Evolutionary conservation across 2,797 vertebrate genomes (phyloP).

Genomic region (Pipistrellus pygmaeus): DNA sequence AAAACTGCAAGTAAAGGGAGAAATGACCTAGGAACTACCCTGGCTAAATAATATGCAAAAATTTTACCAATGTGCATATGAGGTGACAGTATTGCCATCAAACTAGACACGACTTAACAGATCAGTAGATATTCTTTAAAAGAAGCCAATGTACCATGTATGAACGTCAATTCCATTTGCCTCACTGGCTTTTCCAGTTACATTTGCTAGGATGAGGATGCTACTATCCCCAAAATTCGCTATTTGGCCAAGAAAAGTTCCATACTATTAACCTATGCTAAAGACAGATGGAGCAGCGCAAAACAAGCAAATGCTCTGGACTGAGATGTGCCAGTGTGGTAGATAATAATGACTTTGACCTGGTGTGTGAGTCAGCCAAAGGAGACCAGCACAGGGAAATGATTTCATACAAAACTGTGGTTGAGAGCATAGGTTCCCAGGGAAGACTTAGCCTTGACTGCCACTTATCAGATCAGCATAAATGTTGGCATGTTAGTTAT

Average conservation of each 20-base stretch:
- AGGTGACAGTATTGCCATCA: neutral
- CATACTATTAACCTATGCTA: slow-evolving; percentile 65
- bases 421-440: neutral
- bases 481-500: slow-evolving; percentile 2
- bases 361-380: slow-evolving; percentile 24
- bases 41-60: slow-evolving; percentile 4
- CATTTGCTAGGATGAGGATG: slow-evolving; percentile 30
- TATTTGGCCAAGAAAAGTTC: slow-evolving; percentile 61
- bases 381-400: neutral
- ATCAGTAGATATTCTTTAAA: slow-evolving; percentile 46
- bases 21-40: neutral
- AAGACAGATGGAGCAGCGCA: slow-evolving; percentile 63
- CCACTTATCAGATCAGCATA: neutral
- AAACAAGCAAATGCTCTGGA: slow-evolving; percentile 50
- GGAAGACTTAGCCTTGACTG: neutral
- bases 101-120: slow-evolving; percentile 27
- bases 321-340: slow-evolving; percentile 54
- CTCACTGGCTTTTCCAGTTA: slow-evolving; percentile 18
- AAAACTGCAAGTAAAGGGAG: neutral
- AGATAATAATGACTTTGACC: slow-evolving; percentile 60
- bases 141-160: neutral
- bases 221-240: slow-evolving; percentile 16
- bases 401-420: neutral
- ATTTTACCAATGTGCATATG: neutral
- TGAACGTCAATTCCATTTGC: slow-evolving; percentile 36